Evolutionary conservation across 2,797 vertebrate species (phyloP).

Genomic region (Cryptoblepharus egeriae): DNA sequence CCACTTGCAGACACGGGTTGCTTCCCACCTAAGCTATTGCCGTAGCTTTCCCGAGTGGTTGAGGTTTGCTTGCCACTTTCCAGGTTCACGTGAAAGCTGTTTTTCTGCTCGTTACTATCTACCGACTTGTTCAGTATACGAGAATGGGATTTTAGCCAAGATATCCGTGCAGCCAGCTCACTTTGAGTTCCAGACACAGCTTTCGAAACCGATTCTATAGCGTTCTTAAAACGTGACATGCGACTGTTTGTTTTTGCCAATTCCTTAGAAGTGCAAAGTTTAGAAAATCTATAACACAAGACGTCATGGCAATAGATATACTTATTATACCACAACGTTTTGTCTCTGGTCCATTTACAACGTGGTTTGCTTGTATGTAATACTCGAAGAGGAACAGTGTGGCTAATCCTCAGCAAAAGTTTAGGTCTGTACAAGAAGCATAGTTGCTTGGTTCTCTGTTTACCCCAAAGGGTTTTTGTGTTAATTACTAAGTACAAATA

Average conservation of each 20-base stretch:
- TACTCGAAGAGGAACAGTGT: conserved; percentile 70
- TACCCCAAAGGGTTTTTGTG: conserved; percentile 79
- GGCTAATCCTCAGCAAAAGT: conserved; percentile 68
- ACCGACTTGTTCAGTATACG: conserved; percentile 71
- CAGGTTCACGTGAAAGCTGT: conserved; percentile 59
- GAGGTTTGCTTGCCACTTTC: conserved; percentile 57
- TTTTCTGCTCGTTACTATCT: conserved; percentile 56
- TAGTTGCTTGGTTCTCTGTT: conserved; percentile 73
- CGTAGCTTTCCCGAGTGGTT: conserved; percentile 55
- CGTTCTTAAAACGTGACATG: conserved; percentile 92
- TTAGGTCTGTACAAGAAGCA: conserved; percentile 71
- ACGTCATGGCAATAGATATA: conserved; percentile 65
- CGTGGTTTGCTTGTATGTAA: conserved; percentile 73
- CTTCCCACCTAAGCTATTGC: conserved; percentile 68
- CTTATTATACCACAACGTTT: conserved; percentile 68
- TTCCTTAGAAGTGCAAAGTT: conserved; percentile 84
- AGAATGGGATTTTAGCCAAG: conserved; percentile 82
- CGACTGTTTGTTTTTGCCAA: conserved; percentile 81
- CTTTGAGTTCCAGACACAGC: conserved; percentile 88
- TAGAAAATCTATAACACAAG: conserved; percentile 77
- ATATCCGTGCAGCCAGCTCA: conserved; percentile 87
- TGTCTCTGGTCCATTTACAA: conserved; percentile 73
- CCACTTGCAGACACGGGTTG: conserved; percentile 60
- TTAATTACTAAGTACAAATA: conserved; percentile 82
- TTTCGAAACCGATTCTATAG: conserved; percentile 91